Base-by-base conservation (phyloP, 2,113 vertebrate genomes). In the Alethe diademata region DNA sequence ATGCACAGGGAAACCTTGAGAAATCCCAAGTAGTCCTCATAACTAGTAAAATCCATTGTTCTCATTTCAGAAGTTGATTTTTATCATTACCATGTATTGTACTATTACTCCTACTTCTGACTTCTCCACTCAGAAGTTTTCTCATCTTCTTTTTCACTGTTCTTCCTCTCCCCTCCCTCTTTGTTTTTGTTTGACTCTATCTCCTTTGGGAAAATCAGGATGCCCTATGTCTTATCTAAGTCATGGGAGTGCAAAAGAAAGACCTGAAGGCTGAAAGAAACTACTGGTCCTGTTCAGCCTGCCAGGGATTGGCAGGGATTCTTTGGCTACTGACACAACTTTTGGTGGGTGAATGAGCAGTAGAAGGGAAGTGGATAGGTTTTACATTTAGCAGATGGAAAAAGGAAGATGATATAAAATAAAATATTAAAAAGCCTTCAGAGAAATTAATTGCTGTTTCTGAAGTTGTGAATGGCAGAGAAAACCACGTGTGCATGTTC, bases 401-500 rank as follows among this genome's bases (percentile, higher is more conserved):
- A 50, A 85, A 83, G 60, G 66, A 85, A 67, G 31, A 48, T 72
- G 29, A 12, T 53, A 50, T 57, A 48, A 86, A 86, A 82, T 43
- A 65, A 88, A 95, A 76, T 10, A 76, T 69, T 75, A 33, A 90
- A 88, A 91, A 86, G 13, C 8, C 33, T 9, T 75, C 73, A 38
- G 25, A 74, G 51, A 91, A 92, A 88, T 88, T 57, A 93, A 88
- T 73, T 80, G 45, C 25, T 9, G 17, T 88, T 95, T 91, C 51
- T 2, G 3, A 19, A 71, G 29, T 57, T 81, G 66, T 73, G 48
- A 11, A 16, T 43, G 45, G 29, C 8, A 70, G 62, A 54, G 38
- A 92, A 91, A 89, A 89, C 6, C 31, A 65, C 78, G 48, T 78
- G 70, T 57, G 58, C 40, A 25, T 19, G 8, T 91, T 89, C 54